A percentile compares a stretch with the other conserved stretches of the same genome.
phyloP scores from a whole-genome alignment of 2,113 vertebrate genomes.

The Vimba vimba region DNA sequence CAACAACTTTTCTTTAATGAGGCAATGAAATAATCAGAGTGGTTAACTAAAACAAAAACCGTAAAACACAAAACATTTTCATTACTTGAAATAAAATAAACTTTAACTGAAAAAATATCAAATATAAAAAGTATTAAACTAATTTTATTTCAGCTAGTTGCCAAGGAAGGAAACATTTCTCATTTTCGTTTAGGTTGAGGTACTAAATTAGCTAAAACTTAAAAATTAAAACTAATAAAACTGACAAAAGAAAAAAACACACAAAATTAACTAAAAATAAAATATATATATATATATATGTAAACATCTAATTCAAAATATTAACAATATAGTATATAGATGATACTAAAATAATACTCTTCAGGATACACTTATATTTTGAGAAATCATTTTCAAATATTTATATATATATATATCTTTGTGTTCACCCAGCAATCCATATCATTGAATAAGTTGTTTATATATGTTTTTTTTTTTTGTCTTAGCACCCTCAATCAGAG shows the following conservation, averaged over 20 bases:
- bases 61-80: background rate
- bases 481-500: slow-evolving; percentile 57
- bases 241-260: background rate
- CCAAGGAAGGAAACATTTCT: background rate
- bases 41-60: background rate
- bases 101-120: background rate
- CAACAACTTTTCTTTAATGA: background rate
- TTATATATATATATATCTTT: background rate
- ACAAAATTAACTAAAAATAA: background rate
- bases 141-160: background rate
- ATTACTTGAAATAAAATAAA: slow-evolving; percentile 4
- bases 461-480: slow-evolving; percentile 22
- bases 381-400: background rate
- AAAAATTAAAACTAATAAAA: background rate
- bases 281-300: background rate
- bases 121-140: background rate
- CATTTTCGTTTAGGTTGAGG: background rate
- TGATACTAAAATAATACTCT: background rate
- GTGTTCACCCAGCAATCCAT: too few relatives aligned
- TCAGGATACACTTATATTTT: background rate
- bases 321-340: background rate
- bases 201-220: too few relatives aligned
- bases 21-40: background rate
- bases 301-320: background rate
- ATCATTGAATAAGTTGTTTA: too few relatives aligned